Evolutionary conservation across 2,888 invertebrate genomes (phyloP), one percentile per base, ranked within the genome.

Genomic region (Sicus ferrugineus): DNA sequence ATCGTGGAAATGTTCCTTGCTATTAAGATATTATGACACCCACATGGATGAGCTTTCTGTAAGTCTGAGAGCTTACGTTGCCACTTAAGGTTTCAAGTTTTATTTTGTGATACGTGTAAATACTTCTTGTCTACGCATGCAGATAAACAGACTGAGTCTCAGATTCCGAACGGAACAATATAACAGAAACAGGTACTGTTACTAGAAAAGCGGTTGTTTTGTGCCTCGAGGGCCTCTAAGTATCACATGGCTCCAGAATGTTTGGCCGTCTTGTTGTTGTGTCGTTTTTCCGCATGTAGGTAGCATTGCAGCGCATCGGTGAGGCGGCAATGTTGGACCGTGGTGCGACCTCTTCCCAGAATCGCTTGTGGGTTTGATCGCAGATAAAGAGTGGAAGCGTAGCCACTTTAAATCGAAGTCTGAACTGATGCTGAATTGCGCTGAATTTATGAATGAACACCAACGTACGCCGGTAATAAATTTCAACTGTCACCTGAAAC

Each of bases 241-340:
- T 58, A 34, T 30, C 23, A 63, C 68, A 59, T 68, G 70, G 59
- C 30, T 58, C 9, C 46, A 58, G 59, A 59, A 48, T 59, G 50
- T 54, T 48, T 38, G 38, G 34, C 52, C n/a, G 23, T 67, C 59
- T 68, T 42, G 61, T 54, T 56, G 67, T 63, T 34, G 28, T 34
- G 30, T 5, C 59, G 50, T 31, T 50, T 30, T 34, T 59, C 72
- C 64, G 64, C 67, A 66, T 59, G 56, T 72, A 67, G 63, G n/a
- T 75, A 70, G 66, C n/a, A n/a, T n/a, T n/a, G n/a, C 61, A 62
- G 69, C 61, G 69, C 66, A 62, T 69, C 48, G 14, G 26, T 30
- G 38, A 28, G 78, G 76, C 77, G 78, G 76, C 74, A 77, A 38
- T 58, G 66, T 67, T 52, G 64, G 31, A 50, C 26, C 38, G 46